A percentile compares a stretch with the other conserved stretches of the same genome.
Evolutionary conservation across 2,888 invertebrate genomes (phyloP).

Genomic region (Unio delphinus): DNA sequence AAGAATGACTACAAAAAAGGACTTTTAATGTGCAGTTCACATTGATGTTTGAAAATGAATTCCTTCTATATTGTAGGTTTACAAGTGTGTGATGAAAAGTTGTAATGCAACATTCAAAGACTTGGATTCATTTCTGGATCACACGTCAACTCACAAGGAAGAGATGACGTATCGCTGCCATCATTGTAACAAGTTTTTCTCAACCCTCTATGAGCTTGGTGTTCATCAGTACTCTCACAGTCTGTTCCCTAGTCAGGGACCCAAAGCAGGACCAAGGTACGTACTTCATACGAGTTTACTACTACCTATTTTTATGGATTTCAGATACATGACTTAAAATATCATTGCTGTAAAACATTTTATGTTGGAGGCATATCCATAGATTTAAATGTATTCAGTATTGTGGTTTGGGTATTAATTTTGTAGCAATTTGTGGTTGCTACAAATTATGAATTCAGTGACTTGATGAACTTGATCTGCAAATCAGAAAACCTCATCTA

Average conservation of each 20-base stretch:
- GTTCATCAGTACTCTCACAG: conserved; percentile 78
- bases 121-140: conserved; percentile 77
- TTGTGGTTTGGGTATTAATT: too few species aligned
- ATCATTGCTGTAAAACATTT: too few species aligned
- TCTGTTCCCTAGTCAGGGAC: conserved; percentile 70
- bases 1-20: too few species aligned
- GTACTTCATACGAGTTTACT: conserved; percentile 2
- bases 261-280: conserved; percentile 71
- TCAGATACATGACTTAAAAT: too few species aligned
- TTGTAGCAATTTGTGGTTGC: too few species aligned
- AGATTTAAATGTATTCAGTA: too few species aligned
- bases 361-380: too few species aligned
- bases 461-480: too few species aligned
- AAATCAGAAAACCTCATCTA: too few species aligned
- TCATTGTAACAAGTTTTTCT: conserved; percentile 76
- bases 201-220: conserved; percentile 77
- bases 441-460: too few species aligned
- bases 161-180: conserved; percentile 79
- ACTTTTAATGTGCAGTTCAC: too few species aligned
- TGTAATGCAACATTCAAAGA: conserved; percentile 78
- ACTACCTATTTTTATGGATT: too few species aligned
- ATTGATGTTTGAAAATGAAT: neutral
- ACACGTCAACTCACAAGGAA: conserved; percentile 74
- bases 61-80: conserved; percentile 68
- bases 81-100: conserved; percentile 79